Evolutionary conservation across 2,113 vertebrate species (phyloP).

Genomic region (Micromys minutus): DNA sequence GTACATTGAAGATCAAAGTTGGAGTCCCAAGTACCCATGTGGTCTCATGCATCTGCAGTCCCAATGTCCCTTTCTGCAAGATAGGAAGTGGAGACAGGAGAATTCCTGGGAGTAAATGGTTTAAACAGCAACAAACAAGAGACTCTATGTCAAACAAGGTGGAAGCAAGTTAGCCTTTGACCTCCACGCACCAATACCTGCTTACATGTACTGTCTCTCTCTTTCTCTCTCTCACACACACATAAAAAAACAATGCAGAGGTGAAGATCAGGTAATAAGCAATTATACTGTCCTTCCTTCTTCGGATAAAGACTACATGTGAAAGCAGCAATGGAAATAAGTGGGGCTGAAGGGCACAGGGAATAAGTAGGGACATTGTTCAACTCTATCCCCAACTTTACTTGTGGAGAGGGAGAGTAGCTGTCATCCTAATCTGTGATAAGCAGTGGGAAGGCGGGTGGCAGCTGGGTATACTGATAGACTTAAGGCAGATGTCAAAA

Average conservation of each 20-base stretch:
- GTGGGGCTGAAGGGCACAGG: neutral
- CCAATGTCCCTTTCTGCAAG: neutral
- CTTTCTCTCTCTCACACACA: too few relatives aligned
- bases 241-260: neutral
- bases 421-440: slow-evolving; percentile 1
- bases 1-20: neutral
- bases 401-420: neutral
- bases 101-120: neutral
- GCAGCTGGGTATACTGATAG: neutral
- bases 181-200: neutral
- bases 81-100: neutral
- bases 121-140: neutral
- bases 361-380: slow-evolving; percentile 42
- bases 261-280: neutral
- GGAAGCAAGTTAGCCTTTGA: neutral
- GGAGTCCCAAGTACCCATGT: neutral
- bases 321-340: slow-evolving; percentile 25
- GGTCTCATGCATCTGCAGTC: neutral
- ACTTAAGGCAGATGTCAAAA: slow-evolving; percentile 10
- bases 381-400: neutral
- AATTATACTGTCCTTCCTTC: neutral
- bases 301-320: neutral
- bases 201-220: too few relatives aligned
- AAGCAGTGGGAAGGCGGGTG: neutral
- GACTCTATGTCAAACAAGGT: neutral